Evolutionary conservation across 2,888 invertebrate species (phyloP), one percentile per base, ranked within the genome.

Genomic region (Drosophila fungiperda): DNA sequence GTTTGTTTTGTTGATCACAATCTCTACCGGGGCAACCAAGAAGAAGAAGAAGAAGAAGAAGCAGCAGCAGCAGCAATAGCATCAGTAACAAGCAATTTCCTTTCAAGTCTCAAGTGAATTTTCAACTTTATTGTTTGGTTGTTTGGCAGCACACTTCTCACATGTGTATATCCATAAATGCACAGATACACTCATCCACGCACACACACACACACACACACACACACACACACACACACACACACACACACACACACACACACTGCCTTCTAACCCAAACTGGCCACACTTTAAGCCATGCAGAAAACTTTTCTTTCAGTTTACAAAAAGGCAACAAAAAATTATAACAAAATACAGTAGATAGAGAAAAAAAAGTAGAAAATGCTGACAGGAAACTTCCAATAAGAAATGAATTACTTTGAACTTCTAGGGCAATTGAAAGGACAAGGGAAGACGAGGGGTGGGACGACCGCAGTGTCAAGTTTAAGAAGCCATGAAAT

Each of bases 401-500:
- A 89, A 85, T 85, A 89, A 84, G 85, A 89, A 86, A 87, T 86
- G 83, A 86, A 87, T 84, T 84, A 84, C 89, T 89, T 87, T 84
- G 84, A 87, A 87, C 82, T 87, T 59, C 52, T n/a, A 23, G 2
- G 48, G 49, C 29, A 7, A 23, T 0, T 1, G 9, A 7, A 8
- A n/a, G 32, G 1, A 12, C 9, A 7, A 26, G 3, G 29, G 5
- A 11, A 5, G 17, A 3, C 7, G 40, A 4, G 29, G 12, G 11
- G 1, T 3, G 33, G 62, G 59, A 65, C 64, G 61, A 76, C 82
- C 88, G 67, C 87, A 88, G 87, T 88, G 90, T 90, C 87, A 90
- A 83, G 90, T 86, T 87, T 90, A 90, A 87, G 90, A 83, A 88
- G 89, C 90, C 87, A 87, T 87, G 90, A 87, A 87, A 87, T 87